These are phyloP conservation scores for Bombus soroeensis DNA, from an alignment of 1,140 invertebrate genomes.

Conservation along the genomic window DNA sequence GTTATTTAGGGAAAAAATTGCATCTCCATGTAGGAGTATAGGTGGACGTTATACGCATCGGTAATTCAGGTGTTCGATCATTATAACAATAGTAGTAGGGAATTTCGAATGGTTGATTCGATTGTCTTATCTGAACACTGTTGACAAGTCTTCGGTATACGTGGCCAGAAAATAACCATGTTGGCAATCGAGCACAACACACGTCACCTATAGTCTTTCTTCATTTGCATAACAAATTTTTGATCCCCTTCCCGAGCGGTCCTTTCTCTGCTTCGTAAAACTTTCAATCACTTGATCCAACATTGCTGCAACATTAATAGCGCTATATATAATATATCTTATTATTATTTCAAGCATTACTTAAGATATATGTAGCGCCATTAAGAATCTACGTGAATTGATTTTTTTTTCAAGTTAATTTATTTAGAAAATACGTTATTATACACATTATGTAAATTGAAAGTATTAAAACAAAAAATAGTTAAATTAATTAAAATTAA, in stretches of 20 bases:
- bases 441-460: not conserved
- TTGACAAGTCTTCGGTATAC: constrained; percentile 36
- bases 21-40: not conserved
- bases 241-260: not conserved
- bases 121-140: constrained; percentile 48
- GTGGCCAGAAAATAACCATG: constrained; percentile 50
- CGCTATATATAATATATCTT: too few relatives aligned
- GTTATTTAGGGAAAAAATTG: not conserved
- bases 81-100: constrained; percentile 36
- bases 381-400: not conserved
- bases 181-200: constrained; percentile 15
- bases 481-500: too few relatives aligned
- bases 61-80: constrained; percentile 30
- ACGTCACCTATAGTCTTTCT: constrained; percentile 27
- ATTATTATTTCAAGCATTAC: too few relatives aligned
- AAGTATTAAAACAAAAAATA: not conserved
- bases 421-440: not conserved
- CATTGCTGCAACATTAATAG: not conserved
- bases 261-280: constrained; percentile 10
- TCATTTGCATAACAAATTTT: constrained; percentile 50
- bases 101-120: not conserved
- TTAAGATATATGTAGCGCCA: too few relatives aligned
- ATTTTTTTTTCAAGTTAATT: not conserved
- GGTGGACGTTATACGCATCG: not conserved
- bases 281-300: not conserved